Conservation (phyloP, 2,888 invertebrate species). For the Lycocerus yunnanus region DNA sequence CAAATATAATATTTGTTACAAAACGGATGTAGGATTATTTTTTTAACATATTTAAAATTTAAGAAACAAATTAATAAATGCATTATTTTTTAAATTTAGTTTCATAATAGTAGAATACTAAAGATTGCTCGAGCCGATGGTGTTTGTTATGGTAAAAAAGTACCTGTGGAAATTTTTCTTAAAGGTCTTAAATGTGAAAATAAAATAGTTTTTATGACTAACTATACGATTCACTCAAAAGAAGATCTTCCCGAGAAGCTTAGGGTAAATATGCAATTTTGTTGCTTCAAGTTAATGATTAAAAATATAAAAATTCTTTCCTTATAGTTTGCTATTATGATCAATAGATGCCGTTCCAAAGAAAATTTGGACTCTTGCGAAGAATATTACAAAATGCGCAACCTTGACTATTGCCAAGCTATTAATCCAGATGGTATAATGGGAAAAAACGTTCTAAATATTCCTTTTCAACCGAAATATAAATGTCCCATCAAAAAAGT, state of each 20-base stretch:
- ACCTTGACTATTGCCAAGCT: background rate
- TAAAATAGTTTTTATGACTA: background rate
- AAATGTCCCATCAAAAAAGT: background rate
- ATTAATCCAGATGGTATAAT: background rate
- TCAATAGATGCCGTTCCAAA: background rate
- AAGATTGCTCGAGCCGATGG: background rate
- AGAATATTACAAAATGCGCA: background rate
- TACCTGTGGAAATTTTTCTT: background rate
- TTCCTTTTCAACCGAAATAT: background rate
- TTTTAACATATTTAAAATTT: too few species aligned
- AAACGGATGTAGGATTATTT: too few species aligned
- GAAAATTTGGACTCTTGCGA: background rate
- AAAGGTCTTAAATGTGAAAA: background rate
- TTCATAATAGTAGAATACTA: background rate
- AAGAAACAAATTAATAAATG: too few species aligned
- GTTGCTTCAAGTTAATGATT: background rate
- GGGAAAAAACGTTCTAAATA: background rate
- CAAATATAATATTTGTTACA: too few species aligned
- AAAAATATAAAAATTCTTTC: background rate
- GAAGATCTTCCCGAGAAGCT: background rate
- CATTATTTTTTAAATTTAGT: too few species aligned
- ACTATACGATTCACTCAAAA: background rate
- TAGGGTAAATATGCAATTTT: background rate
- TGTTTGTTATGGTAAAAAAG: background rate
- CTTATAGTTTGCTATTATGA: background rate